Conservation (phyloP, 2,888 invertebrate species). For the Acrobeloides nanus region DNA sequence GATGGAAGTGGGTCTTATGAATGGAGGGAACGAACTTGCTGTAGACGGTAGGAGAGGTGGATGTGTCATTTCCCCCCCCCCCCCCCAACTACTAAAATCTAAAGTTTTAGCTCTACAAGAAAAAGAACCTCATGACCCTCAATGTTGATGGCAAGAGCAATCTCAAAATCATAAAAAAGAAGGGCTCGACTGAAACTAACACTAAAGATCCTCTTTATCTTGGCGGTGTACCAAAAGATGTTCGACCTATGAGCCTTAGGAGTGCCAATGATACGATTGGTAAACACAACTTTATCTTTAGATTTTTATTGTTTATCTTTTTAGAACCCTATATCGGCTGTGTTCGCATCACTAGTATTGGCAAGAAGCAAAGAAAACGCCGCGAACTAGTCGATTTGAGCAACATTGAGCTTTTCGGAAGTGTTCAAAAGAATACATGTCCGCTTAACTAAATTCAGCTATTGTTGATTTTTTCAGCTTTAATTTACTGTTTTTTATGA, state of each 20-base stretch:
- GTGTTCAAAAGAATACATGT: constrained; percentile 36
- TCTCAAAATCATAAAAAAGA: constrained; percentile 64
- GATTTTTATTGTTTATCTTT: constrained; percentile 9
- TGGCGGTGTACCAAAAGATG: constrained; percentile 71
- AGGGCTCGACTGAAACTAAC: constrained; percentile 67
- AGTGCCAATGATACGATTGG: constrained; percentile 44
- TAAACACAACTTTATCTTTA: constrained; percentile 9
- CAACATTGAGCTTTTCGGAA: constrained; percentile 36
- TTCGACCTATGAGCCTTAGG: constrained; percentile 34
- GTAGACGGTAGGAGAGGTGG: too few relatives aligned
- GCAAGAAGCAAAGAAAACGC: constrained; percentile 28
- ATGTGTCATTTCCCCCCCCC: too few relatives aligned
- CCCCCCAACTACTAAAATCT: too few relatives aligned
- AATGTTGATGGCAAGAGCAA: constrained; percentile 75
- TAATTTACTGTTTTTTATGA: too few relatives aligned
- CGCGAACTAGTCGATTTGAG: constrained; percentile 23
- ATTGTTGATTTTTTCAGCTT: too few relatives aligned
- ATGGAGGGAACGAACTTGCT: neutral
- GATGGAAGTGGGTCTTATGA: too few relatives aligned
- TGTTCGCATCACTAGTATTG: constrained; percentile 38
- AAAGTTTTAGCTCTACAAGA: constrained; percentile 66
- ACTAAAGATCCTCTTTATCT: constrained; percentile 79
- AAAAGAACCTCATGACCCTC: constrained; percentile 79
- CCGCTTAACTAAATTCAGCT: constrained; percentile 45
- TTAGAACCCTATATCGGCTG: constrained; percentile 50